Base-by-base conservation (phyloP, 2,797 vertebrate genomes). In the Danio jaintianensis region DNA sequence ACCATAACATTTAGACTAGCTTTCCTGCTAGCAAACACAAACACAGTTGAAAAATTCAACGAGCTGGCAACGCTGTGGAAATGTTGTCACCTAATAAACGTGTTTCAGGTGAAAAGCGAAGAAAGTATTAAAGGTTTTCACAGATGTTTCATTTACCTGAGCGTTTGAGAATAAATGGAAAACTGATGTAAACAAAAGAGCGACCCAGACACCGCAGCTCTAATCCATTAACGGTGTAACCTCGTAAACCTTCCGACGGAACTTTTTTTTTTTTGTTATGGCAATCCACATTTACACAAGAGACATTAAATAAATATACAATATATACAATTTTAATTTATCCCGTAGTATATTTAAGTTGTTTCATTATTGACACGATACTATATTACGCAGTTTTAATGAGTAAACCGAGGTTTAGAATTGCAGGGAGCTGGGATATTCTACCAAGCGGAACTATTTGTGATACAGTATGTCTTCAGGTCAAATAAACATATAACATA, bases 201-300 rank as follows among this genome's bases (percentile, higher is more conserved):
- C 68, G 78, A 53, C 36, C 59, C 20, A 55, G n/a, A 70, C 56
- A 22, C 77, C 67, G 77, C 77, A 79, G 69, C n/a, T 38, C 20
- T 80, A 64, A 80, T 80, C 69, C 78, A 56, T 47, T 29, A 47
- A 16, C 59, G 58, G 78, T 56, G 78, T 63, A 53, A 80, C 78
- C 20, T 80, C 59, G 7, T 45, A 80, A 80, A 63, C 12, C 69
- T 47, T 80, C 78, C 78, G 78, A 2, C 8, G 11, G 42, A 68
- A 58, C 11, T 43, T 36, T 5, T 62, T 36, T 5, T 62, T 36
- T n/a, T 43, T 43, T 20, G 7, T 72, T 4, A 40, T 11, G 45
- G 36, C 22, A 15, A 40, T 52, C 72, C 29, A 36, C 29, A 15
- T 18, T 77, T 15, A 47, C 53, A 47, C 50, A 56, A 56, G 7